Percentiles rank a stretch among this genome's conserved stretches.
Evolutionary conservation across 2,113 vertebrate genomes (phyloP).

Genomic region (Cyprinodon brontotheroides): DNA sequence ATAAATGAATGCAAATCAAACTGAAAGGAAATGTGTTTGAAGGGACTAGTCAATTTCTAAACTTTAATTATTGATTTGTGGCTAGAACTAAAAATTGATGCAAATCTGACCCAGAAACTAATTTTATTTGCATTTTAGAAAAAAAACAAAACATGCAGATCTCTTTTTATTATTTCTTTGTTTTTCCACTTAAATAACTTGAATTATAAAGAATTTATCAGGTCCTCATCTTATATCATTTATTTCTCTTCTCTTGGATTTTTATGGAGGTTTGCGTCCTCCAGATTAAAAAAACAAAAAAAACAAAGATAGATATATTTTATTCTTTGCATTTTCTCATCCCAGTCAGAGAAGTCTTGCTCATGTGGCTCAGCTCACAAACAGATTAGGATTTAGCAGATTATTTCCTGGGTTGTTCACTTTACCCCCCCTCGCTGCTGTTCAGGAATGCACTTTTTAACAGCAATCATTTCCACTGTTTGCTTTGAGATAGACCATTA

Average conservation of each 20-base stretch:
- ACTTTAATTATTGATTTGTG: no score
- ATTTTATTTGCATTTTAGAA: no score
- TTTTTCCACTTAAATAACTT: background rate
- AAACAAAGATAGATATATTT: background rate
- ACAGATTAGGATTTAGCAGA: slow-evolving; percentile 56
- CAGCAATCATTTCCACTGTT: background rate
- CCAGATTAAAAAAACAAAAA: background rate
- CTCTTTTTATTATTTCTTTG: background rate
- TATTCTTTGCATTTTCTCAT: slow-evolving; percentile 18
- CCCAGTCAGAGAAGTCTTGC: slow-evolving; percentile 16
- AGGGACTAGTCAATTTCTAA: no score
- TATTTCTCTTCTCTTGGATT: background rate
- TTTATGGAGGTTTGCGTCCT: slow-evolving; percentile 1
- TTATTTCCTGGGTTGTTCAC: slow-evolving; percentile 35
- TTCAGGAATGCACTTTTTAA: slow-evolving; percentile 4
- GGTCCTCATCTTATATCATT: background rate
- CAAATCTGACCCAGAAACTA: no score
- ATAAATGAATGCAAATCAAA: no score
- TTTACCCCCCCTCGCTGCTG: slow-evolving; percentile 3
- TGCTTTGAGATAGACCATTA: background rate
- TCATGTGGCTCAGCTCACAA: slow-evolving; percentile 41
- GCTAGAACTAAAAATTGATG: no score
- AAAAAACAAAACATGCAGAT: no score
- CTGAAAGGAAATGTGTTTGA: no score
- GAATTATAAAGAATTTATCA: background rate